Conservation (phyloP, 2,888 invertebrate species). For the Chymomyza procnemis region DNA sequence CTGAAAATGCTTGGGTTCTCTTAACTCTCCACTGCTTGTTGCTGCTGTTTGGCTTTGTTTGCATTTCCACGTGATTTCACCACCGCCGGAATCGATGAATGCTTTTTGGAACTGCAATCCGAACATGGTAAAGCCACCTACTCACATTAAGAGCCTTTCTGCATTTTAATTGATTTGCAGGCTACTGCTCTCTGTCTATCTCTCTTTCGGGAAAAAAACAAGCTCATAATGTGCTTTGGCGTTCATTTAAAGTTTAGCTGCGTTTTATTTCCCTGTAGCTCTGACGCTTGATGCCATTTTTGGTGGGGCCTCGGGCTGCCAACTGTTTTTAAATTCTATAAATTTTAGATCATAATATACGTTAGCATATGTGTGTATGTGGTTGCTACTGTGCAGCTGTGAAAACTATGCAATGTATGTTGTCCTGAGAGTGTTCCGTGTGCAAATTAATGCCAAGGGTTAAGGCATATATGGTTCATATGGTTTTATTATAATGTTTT, state of each 20-base stretch:
- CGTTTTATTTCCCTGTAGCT: background rate
- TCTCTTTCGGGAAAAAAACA: background rate
- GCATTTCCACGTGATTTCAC: constrained; percentile 55
- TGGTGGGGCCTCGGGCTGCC: constrained; percentile 14
- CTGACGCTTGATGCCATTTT: background rate
- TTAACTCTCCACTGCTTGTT: constrained; percentile 12
- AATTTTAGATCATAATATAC: constrained; percentile 68
- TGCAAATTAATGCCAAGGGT: background rate
- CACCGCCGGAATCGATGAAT: constrained; percentile 43
- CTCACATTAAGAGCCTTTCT: constrained; percentile 11
- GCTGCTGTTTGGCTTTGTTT: constrained; percentile 34
- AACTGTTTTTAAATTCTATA: constrained; percentile 67
- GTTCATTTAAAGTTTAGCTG: constrained; percentile 5
- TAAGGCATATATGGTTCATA: background rate
- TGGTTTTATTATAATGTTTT: background rate
- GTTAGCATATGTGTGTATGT: background rate
- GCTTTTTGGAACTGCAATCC: background rate
- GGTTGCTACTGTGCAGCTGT: background rate
- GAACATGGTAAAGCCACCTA: background rate
- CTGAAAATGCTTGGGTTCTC: constrained; percentile 7
- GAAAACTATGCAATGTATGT: background rate
- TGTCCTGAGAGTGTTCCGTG: background rate
- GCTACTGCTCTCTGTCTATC: constrained; percentile 5
- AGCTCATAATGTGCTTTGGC: background rate
- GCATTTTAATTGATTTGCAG: constrained; percentile 47